Base-by-base conservation (phyloP, 2,113 vertebrate genomes). In the Calonectris borealis region DNA sequence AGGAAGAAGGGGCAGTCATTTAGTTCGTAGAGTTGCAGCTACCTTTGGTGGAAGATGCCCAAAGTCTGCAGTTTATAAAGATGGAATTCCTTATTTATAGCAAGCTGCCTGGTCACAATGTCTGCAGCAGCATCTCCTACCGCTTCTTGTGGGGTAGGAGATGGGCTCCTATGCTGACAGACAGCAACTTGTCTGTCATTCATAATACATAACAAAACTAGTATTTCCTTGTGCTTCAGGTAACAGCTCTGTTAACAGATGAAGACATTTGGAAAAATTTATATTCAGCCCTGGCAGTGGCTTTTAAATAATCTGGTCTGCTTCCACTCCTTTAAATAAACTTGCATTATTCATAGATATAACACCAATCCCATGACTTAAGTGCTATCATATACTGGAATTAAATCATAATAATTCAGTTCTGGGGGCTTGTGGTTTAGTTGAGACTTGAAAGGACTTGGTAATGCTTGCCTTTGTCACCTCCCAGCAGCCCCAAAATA, bases 241-340 rank as follows among this genome's bases (percentile, higher is more conserved):
- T 83, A 93, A 85, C 73, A 93, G 84, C 61, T 81, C 92, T 82
- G 84, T 42, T 95, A 93, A 89, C 82, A 96, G 90, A 95, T 93
- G 85, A 95, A 94, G 96, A 60, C 90, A 88, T 97, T 93, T 88
- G 75, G 61, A 85, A 90, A 92, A 92, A 72, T 27, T 91, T 85
- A 85, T 86, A 94, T 93, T 95, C 96, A 92, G 90, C 54, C 49
- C 66, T 79, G 62, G 70, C 79, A 96, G 48, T 68, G 70, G 78
- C 90, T 96, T 94, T 94, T 95, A 93, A 96, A 95, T 97, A 94
- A 96, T 85, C 90, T 92, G 62, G n/a, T 94, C 88, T 88, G 82
- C 70, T 94, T 83, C 88, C 85, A 93, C 48, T 85, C 78, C 95
- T 96, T 95, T 93, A 97, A 94, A 97, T 95, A 96, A 94, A 85